phyloP scores from a whole-genome alignment of 1,140 invertebrate species.

The Elymnias hypermnestra region DNA sequence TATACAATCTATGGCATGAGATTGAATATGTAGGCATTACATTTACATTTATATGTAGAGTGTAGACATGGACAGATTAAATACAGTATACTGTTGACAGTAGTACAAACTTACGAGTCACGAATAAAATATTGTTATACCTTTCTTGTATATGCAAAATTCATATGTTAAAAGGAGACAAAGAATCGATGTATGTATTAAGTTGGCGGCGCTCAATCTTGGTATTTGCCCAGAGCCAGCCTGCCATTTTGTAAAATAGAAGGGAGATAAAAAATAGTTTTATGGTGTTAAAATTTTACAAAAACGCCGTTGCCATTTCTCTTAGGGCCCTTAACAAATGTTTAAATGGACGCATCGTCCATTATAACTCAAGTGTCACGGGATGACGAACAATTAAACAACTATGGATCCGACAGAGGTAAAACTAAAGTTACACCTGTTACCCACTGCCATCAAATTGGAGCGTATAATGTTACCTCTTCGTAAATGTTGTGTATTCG shows the following conservation, averaged over 20 bases:
- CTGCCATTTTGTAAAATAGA: slow-evolving; percentile 76
- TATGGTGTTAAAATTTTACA: slow-evolving; percentile 74
- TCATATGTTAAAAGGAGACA: slow-evolving; percentile 25
- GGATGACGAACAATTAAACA: slow-evolving; percentile 96
- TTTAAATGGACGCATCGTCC: slow-evolving; percentile 96
- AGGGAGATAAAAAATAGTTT: slow-evolving; percentile 76
- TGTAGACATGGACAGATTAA: no score
- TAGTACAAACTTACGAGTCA: no score
- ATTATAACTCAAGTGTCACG: slow-evolving; percentile 98
- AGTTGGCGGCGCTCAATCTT: slow-evolving; percentile 56
- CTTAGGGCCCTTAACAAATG: slow-evolving; percentile 73
- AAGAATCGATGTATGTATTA: slow-evolving; percentile 30
- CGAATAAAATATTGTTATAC: slow-evolving; percentile 22
- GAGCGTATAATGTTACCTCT: slow-evolving; percentile 70
- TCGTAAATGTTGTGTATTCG: slow-evolving; percentile 50
- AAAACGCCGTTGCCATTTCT: slow-evolving; percentile 70
- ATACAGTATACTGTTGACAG: no score
- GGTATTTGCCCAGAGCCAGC: slow-evolving; percentile 74
- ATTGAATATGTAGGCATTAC: no score
- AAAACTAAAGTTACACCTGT: slow-evolving; percentile 79
- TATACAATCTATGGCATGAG: no score
- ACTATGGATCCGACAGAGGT: slow-evolving; percentile 94
- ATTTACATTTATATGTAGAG: no score
- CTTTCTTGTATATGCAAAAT: slow-evolving; percentile 3
- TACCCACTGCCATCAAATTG: slow-evolving; percentile 71